Conservation (phyloP, 35 echinoderm and acorn worm genomes). For the Apostichopus japonicus region DNA sequence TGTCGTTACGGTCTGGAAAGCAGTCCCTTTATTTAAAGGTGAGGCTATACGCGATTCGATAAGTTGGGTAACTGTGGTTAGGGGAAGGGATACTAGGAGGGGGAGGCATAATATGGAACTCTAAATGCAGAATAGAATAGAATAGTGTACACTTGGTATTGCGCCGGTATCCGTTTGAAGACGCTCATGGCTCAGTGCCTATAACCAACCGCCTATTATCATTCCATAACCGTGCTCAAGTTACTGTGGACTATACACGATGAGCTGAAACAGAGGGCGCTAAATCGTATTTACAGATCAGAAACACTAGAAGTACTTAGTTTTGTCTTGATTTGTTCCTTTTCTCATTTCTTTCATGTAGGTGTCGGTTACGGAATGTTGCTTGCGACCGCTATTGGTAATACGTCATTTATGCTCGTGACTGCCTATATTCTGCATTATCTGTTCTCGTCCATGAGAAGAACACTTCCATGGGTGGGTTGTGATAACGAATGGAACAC, state of each 20-base stretch:
- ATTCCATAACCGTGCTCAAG: too few species aligned
- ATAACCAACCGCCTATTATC: too few species aligned
- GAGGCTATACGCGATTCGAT: not conserved
- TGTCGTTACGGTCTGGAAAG: constrained; percentile 37
- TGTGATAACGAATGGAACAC: constrained; percentile 77
- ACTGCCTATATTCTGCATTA: constrained; percentile 75
- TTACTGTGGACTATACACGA: too few species aligned
- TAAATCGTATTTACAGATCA: too few species aligned
- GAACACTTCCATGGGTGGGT: constrained; percentile 58
- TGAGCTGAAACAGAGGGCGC: too few species aligned
- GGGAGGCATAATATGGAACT: too few species aligned
- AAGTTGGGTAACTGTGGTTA: too few species aligned
- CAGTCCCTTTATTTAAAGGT: constrained; percentile 24
- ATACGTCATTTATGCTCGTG: constrained; percentile 60
- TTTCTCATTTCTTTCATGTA: not conserved
- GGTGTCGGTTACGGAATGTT: constrained; percentile 85
- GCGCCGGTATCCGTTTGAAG: too few species aligned
- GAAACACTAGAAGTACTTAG: not conserved
- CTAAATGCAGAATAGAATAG: too few species aligned
- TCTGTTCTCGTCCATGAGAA: constrained; percentile 74
- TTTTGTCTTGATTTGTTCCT: not conserved
- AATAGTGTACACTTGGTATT: too few species aligned
- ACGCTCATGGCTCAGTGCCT: too few species aligned
- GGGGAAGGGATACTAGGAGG: too few species aligned
- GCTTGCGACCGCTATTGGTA: constrained; percentile 1